phyloP scores from a whole-genome alignment of 2,888 invertebrate species.

The Lordiphosa fenestrarum region DNA sequence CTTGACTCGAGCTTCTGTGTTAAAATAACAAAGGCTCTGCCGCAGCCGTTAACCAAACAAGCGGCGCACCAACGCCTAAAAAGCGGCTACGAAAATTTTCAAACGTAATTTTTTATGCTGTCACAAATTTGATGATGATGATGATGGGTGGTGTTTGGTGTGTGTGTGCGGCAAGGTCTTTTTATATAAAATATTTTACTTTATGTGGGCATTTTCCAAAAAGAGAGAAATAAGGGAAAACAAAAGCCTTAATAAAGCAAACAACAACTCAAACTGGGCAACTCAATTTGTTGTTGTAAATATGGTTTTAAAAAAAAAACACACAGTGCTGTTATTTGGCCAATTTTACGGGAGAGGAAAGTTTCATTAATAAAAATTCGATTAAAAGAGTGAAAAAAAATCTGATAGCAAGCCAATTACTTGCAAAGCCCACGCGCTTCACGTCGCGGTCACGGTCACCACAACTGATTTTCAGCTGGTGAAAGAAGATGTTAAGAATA shows the following conservation, averaged over 20 bases:
- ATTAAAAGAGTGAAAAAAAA: too few relatives aligned
- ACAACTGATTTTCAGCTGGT: too few relatives aligned
- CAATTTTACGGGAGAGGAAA: neutral
- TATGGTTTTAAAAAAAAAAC: neutral
- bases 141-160: conserved; percentile 23
- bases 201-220: conserved; percentile 51
- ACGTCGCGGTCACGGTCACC: too few relatives aligned
- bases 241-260: conserved; percentile 51
- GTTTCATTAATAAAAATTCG: neutral
- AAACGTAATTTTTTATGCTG: conserved; percentile 71
- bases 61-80: conserved; percentile 60
- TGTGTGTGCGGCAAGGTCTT: conserved; percentile 37
- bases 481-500: too few relatives aligned
- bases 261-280: conserved; percentile 39
- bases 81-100: conserved; percentile 52
- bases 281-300: conserved; percentile 48
- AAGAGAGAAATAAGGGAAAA: conserved; percentile 27
- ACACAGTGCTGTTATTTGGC: neutral
- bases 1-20: conserved; percentile 54
- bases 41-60: conserved; percentile 64
- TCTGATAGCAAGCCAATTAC: too few relatives aligned
- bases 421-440: too few relatives aligned
- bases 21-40: conserved; percentile 58
- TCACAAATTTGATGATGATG: conserved; percentile 59
- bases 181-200: conserved; percentile 63